Evolutionary conservation across 1,140 invertebrate species (phyloP), one percentile per base, ranked within the genome.

Genomic region (Charaxes varanes): DNA sequence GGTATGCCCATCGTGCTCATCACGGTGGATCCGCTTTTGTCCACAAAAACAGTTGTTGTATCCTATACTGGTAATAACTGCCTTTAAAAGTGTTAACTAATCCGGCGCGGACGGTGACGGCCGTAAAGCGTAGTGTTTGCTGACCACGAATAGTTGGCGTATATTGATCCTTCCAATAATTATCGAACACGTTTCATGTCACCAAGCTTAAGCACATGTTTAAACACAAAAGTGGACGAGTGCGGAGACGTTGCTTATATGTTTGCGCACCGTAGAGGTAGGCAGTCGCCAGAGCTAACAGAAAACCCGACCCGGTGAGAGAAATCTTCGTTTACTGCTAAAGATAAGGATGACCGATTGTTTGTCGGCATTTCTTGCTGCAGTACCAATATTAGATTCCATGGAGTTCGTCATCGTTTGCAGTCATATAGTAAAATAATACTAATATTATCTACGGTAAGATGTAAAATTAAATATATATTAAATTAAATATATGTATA

Each of bases 101-200:
- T 43, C 52, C 46, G 56, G 48, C 47, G 53, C n/a, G n/a, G n/a
- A n/a, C n/a, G 51, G 51, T 57, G 62, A 56, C 56, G 50, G 62
- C 72, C 74, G 59, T 82, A 80, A 80, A 80, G 63, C 60, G 50
- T 72, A 51, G 44, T 66, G 69, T 82, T 78, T 74, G 65, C 64
- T 34, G 44, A 78, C 66, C 62, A 77, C 78, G 71, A 76, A 80
- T 79, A 70, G 60, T 78, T 77, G 66, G 61, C 65, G 63, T 67
- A 60, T 80, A 82, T 82, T 82, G 76, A 80, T 82, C 76, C 73
- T 82, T 83, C 78, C 67, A 83, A 83, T 83, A 83, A 83, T 83
- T 80, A 83, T 83, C 70, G 78, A 70, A 70, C 76, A 83, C 74
- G 79, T 80, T 80, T 79, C 76, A 70, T 80, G 76, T 80, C 70